Percentiles rank a stretch among this genome's conserved stretches.
phyloP scores from a whole-genome alignment of 2,797 vertebrate species.

The Yasuhikotakia modesta region DNA sequence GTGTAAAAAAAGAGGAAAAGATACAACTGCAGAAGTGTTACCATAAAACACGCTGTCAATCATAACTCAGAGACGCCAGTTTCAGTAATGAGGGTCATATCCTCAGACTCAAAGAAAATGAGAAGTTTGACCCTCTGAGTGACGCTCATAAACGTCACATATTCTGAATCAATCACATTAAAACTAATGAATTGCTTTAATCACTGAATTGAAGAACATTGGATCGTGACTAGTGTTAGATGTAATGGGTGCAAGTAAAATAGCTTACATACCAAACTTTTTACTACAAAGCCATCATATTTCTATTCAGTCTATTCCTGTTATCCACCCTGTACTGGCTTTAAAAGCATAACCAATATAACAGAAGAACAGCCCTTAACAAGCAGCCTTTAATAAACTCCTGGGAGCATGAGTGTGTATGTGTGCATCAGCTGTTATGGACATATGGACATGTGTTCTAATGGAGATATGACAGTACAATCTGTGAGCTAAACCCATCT shows the following conservation, averaged over 20 bases:
- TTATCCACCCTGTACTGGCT: not conserved
- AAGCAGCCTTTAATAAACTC: not conserved
- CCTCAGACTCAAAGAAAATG: slow-evolving; percentile 10
- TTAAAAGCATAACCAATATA: not conserved
- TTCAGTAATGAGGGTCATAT: slow-evolving; percentile 19
- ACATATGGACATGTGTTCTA: slow-evolving; percentile 9
- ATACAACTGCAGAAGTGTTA: slow-evolving; percentile 11
- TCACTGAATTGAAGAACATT: not conserved
- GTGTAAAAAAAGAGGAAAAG: not conserved
- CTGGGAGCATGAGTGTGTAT: not conserved
- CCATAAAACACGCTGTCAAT: slow-evolving; percentile 22
- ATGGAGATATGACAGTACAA: slow-evolving; percentile 8
- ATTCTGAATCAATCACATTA: slow-evolving; percentile 20
- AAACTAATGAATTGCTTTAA: slow-evolving; percentile 9
- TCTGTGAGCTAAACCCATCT: slow-evolving; percentile 12
- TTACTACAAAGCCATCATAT: not conserved
- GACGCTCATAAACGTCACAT: slow-evolving; percentile 26
- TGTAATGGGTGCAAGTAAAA: not conserved
- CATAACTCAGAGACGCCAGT: not conserved
- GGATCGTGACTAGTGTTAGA: not conserved
- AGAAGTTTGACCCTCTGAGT: not conserved
- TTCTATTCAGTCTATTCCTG: not conserved
- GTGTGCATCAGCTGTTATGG: slow-evolving; percentile 30
- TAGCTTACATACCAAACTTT: not conserved
- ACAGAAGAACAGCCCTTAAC: not conserved